A percentile compares a stretch with the other conserved stretches of the same genome.
Conservation (phyloP, 2,113 vertebrate genomes). For the Octodon degus region DNA sequence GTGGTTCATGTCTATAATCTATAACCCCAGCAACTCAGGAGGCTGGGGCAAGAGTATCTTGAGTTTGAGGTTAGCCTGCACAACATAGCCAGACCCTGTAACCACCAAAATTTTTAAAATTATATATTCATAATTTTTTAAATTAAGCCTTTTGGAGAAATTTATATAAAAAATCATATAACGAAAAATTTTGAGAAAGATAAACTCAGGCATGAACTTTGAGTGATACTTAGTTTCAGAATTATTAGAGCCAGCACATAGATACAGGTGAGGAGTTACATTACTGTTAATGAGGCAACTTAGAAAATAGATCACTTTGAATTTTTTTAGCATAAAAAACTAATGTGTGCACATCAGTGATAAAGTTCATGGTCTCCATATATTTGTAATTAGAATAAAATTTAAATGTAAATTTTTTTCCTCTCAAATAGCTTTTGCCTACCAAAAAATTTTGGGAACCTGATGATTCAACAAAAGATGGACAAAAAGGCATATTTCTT, state of each 20-base stretch:
- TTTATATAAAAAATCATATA: neutral
- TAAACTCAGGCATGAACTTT: slow-evolving; percentile 34
- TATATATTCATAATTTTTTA: neutral
- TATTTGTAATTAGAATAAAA: neutral
- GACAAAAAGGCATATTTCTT: slow-evolving; percentile 98
- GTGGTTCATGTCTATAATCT: neutral
- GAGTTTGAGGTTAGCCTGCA: neutral
- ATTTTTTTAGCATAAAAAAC: slow-evolving; percentile 53
- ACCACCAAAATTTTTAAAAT: neutral
- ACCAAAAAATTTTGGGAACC: slow-evolving; percentile 99
- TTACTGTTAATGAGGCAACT: neutral
- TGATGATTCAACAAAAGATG: slow-evolving; percentile 98
- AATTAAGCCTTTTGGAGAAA: slow-evolving; percentile 46
- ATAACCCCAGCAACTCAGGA: neutral
- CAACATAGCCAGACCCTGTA: neutral
- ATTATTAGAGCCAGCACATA: slow-evolving; percentile 12
- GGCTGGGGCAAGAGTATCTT: neutral
- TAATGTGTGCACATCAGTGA: neutral
- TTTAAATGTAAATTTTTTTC: slow-evolving; percentile 69
- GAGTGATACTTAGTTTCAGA: slow-evolving; percentile 20
- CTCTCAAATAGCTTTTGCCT: slow-evolving; percentile 92
- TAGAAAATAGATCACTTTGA: slow-evolving; percentile 43
- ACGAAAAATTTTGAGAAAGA: slow-evolving; percentile 2
- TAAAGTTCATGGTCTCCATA: slow-evolving; percentile 18
- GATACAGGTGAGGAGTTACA: slow-evolving; percentile 4